Evolutionary conservation across 2,797 vertebrate genomes (phyloP).

Genomic region (Emys orbicularis): DNA sequence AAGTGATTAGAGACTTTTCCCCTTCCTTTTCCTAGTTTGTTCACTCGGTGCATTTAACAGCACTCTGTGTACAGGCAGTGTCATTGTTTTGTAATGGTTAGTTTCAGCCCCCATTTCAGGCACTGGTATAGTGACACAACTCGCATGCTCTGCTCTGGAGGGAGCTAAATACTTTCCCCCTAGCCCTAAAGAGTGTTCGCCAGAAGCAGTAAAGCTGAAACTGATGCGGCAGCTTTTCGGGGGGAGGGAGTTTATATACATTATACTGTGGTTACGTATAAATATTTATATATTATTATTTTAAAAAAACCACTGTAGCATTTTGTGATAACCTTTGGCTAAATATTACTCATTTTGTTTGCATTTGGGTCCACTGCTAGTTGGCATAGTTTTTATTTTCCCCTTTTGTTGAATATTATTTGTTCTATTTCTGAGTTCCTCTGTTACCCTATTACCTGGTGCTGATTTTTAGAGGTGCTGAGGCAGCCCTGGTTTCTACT

Average conservation of each 20-base stretch:
- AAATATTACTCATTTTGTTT: neutral
- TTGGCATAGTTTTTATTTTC: neutral
- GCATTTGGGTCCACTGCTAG: neutral
- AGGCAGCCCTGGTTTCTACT: rapidly evolving
- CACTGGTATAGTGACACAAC: rapidly evolving
- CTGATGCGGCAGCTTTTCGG: neutral
- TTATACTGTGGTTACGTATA: neutral
- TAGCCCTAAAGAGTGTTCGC: neutral
- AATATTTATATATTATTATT: neutral
- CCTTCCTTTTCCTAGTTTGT: neutral
- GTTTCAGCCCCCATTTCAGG: neutral
- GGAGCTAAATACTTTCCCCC: neutral
- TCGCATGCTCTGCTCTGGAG: neutral
- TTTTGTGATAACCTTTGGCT: neutral
- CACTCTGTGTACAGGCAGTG: neutral
- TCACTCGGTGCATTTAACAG: neutral
- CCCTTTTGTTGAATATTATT: neutral
- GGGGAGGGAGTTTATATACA: neutral
- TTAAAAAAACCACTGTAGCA: neutral
- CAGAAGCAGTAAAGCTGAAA: neutral
- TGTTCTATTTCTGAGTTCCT: neutral
- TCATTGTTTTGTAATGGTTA: rapidly evolving
- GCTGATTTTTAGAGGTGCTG: neutral
- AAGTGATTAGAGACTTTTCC: neutral
- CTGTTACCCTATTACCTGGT: neutral